Base-by-base conservation (phyloP, 2,797 vertebrate genomes). In the Tachyglossus aculeatus region DNA sequence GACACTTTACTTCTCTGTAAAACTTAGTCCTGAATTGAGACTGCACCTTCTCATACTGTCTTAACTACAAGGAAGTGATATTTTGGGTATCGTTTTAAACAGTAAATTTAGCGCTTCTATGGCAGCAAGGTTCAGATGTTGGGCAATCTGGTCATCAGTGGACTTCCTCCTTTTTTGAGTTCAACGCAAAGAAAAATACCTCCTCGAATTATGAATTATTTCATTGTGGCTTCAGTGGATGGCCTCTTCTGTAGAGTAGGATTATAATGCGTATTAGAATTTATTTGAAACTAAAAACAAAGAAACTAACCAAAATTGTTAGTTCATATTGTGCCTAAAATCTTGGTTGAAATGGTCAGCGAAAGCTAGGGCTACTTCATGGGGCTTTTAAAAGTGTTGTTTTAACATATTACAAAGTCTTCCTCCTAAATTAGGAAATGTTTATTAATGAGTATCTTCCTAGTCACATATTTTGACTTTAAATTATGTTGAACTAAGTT, bases 161-260 rank as follows among this genome's bases (percentile, higher is more conserved):
- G 9, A 39, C 6, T 19, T 52, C 9, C 45, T 62, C 16, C 15
- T 59, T 65, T 14, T n/a, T n/a, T n/a, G n/a, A n/a, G n/a, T 66
- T 22, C 27, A 39, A 7, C n/a, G 41, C 59, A 40, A 59, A 22
- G 41, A 39, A 38, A 11, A 10, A 9, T 48, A n/a, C 63, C 51
- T 53, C 40, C 40, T 75, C 24, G 9, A 59, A 24, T 60, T 45
- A 39, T 29, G 29, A 47, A 16, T 16, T 27, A 47, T 9, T 27
- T 25, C 7, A 9, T 9, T 47, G 67, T 70, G 73, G 75, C 48
- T 79, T 83, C 57, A 75, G 71, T 64, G 78, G 65, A 40, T 24
- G 6, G 40, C 57, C 15, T 43, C 25, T 11, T 45, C 74, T 55
- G 34, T 64, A 73, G 19, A 64, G 65, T 38, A 32, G 67, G 57